Base-by-base conservation (phyloP, 2,797 vertebrate genomes). In the Heteromormyrus szaboi region DNA sequence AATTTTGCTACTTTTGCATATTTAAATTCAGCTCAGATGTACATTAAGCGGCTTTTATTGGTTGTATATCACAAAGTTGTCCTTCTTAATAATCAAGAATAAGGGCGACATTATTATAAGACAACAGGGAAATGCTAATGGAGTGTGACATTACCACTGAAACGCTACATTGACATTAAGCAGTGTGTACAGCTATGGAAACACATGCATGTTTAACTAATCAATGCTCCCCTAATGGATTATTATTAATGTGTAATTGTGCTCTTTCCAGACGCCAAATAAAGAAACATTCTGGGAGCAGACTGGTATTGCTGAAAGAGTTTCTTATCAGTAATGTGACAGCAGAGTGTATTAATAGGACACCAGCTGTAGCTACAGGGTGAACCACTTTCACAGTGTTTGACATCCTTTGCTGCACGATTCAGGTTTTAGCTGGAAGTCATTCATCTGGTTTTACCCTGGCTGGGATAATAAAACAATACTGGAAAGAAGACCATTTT, bases 331-430 rank as follows among this genome's bases (percentile, higher is more conserved):
- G 85, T 33, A 85, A 54, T 65, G 59, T 22, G 4, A 88, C 81
- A 56, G 22, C 88, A 62, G 84, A 86, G 89, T 89, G 7, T 81
- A 88, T 91, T 92, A 89, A 79, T 91, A 86, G 87, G 86, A 37
- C 50, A 51, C 81, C 4, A 33, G 88, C 14, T 48, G 37, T 7
- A 59, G 88, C 92, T 83, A 88, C 54, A 90, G 90, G 88, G 89
- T 86, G 85, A 91, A 89, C 87, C 76, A 25, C 48, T 62, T 88
- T 84, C 79, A 87, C 88, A 48, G 89, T 90, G 62, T 53, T 33
- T 85, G 25, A 54, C 59, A 86, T 83, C 87, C 29, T 37, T 85
- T 68, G 89, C 19, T 87, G 72, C 17, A 56, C 2, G 88, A 88
- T 88, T 90, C 72, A 83, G 84, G 62, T 89, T 89, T 86, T 88